Conservation (phyloP, 2,113 vertebrate genomes). For the Oxygymnocypris stewartii region DNA sequence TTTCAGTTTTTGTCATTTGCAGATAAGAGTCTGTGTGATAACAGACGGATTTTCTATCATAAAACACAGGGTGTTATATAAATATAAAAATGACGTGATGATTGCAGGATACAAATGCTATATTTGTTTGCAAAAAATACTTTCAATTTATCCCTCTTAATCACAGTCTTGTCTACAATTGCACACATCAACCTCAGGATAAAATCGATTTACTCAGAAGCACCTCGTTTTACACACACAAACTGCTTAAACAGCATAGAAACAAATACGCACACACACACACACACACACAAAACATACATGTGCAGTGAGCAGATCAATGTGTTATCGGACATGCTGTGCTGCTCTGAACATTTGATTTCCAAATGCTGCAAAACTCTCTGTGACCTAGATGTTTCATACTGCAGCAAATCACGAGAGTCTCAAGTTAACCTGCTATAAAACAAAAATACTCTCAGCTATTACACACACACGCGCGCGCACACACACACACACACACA, state of each 20-base stretch:
- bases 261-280: slow-evolving; percentile 11
- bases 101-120: not conserved
- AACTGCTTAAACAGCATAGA: slow-evolving; percentile 15
- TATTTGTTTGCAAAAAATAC: not conserved
- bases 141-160: not conserved
- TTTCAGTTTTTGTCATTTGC: not conserved
- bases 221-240: not conserved
- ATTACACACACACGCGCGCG: not conserved
- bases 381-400: slow-evolving; percentile 24
- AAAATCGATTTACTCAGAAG: slow-evolving; percentile 45
- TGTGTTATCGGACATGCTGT: slow-evolving; percentile 30
- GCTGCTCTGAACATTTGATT: slow-evolving; percentile 26
- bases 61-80: not conserved
- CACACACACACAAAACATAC: slow-evolving; percentile 35
- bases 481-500: no score
- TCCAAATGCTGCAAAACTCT: not conserved
- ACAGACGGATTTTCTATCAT: not conserved
- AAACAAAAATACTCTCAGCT: not conserved
- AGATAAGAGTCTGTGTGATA: not conserved
- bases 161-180: slow-evolving; percentile 39
- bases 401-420: not conserved
- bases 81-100: not conserved
- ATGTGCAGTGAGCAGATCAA: slow-evolving; percentile 36
- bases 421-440: not conserved
- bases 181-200: not conserved